A percentile compares a stretch with the other conserved stretches of the same genome.
Evolutionary conservation across 2,113 vertebrate genomes (phyloP).

Genomic region (Himantopus leucocephalus): DNA sequence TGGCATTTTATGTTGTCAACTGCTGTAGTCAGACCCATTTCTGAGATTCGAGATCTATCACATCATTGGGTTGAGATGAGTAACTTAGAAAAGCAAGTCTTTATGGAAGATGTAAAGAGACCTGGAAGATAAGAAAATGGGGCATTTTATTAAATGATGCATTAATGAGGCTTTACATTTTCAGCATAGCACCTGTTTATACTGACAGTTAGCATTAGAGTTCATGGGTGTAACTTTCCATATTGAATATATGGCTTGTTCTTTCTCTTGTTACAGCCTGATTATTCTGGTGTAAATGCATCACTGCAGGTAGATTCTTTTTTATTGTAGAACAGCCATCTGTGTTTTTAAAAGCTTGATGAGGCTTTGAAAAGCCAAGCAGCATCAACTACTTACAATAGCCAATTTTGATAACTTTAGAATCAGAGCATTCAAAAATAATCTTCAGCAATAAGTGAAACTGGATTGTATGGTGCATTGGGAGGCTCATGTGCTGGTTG

Average conservation of each 20-base stretch:
- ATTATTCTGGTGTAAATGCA: constrained; percentile 35
- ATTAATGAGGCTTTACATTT: constrained; percentile 36
- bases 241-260: neutral
- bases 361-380: constrained; percentile 59
- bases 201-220: neutral
- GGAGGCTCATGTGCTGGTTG: neutral
- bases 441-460: constrained; percentile 34
- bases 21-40: neutral
- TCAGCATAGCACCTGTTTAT: neutral
- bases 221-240: neutral
- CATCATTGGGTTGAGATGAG: neutral
- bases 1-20: neutral
- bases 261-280: constrained; percentile 7
- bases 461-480: neutral
- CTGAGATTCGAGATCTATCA: neutral
- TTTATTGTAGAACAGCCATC: constrained; percentile 59
- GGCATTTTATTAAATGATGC: constrained; percentile 25
- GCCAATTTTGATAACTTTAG: constrained; percentile 49
- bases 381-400: constrained; percentile 24
- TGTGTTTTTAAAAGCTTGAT: constrained; percentile 63
- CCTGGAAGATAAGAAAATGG: constrained; percentile 11
- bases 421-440: constrained; percentile 47
- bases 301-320: constrained; percentile 44
- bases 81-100: constrained; percentile 3
- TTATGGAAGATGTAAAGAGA: neutral